These are phyloP conservation scores for Plebejus argus DNA, from an alignment of 2,888 invertebrate species.

Conservation along the genomic window DNA sequence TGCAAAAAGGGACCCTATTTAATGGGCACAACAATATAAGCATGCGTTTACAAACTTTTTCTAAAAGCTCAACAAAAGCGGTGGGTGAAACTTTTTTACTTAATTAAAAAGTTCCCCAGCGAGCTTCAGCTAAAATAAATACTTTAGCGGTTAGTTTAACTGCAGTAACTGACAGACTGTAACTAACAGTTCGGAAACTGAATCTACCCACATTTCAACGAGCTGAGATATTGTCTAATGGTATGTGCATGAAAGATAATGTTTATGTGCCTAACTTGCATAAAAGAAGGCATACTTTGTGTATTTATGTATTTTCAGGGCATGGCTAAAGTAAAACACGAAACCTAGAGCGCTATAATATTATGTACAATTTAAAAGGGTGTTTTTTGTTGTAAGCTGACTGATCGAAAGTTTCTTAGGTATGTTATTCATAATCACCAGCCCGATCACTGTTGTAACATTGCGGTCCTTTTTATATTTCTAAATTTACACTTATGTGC, in stretches of 20 bases:
- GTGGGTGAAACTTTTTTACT: neutral
- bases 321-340: no score
- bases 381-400: no score
- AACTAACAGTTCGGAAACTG: neutral
- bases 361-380: no score
- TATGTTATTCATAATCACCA: no score
- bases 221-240: neutral
- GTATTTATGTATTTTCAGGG: no score
- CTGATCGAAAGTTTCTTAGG: no score
- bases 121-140: conserved; percentile 22
- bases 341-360: no score
- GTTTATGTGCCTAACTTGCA: neutral
- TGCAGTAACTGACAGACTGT: conserved; percentile 11
- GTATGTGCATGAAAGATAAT: neutral
- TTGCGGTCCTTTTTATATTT: no score
- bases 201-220: neutral
- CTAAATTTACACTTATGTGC: no score
- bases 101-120: conserved; percentile 10
- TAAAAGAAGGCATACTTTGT: no score
- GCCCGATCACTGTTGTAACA: no score
- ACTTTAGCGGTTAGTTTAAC: conserved; percentile 28
- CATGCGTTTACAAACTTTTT: conserved; percentile 1
- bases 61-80: neutral
- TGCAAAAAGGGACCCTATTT: neutral
- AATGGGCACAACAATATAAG: neutral